A percentile compares a stretch with the other conserved stretches of the same genome.
These are phyloP conservation scores for Machaerirhynchus nigripectus DNA, from an alignment of 2,113 vertebrate species.

Conservation along the genomic window DNA sequence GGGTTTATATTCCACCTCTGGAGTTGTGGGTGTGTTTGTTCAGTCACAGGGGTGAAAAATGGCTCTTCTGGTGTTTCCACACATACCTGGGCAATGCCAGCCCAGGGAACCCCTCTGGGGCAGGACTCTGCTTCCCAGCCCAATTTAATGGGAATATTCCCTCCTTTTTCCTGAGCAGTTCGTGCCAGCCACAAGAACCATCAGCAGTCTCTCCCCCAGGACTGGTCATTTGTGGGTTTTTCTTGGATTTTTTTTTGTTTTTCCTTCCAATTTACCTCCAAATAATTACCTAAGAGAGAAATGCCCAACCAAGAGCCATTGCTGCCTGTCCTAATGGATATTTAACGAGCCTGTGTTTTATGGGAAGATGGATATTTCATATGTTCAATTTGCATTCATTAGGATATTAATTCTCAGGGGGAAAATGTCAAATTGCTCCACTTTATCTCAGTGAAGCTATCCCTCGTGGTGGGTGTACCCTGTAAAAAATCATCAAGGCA, in stretches of 20 bases:
- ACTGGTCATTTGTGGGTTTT: neutral
- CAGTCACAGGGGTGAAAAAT: neutral
- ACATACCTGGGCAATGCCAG: neutral
- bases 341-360: constrained; percentile 26
- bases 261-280: neutral
- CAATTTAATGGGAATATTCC: neutral
- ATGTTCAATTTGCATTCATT: constrained; percentile 27
- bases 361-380: neutral
- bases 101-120: neutral
- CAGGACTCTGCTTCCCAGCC: neutral
- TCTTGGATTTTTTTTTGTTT: neutral
- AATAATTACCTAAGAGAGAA: constrained; percentile 3
- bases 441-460: constrained; percentile 10
- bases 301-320: neutral
- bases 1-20: neutral
- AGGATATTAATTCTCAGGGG: constrained; percentile 10
- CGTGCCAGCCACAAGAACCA: neutral
- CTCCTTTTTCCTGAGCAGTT: neutral
- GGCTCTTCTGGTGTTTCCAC: neutral
- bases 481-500: neutral
- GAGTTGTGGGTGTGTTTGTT: neutral
- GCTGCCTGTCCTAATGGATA: constrained; percentile 26
- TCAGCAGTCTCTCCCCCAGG: neutral
- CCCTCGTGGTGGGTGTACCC: neutral
- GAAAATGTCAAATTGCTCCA: neutral